These are phyloP conservation scores for Austrofundulus limnaeus DNA, from an alignment of 2,113 vertebrate genomes.

Conservation along the genomic window DNA sequence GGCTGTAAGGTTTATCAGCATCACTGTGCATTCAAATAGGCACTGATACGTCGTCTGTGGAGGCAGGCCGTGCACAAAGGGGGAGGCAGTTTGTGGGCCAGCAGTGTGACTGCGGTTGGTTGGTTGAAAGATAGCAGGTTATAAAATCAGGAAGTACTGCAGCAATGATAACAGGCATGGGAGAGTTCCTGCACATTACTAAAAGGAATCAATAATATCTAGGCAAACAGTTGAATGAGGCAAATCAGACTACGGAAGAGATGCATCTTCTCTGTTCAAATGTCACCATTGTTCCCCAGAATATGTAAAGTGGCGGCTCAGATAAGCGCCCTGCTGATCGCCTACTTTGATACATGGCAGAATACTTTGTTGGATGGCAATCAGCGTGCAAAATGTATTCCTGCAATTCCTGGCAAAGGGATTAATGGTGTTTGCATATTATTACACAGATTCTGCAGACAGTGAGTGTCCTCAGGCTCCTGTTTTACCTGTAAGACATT, in stretches of 20 bases:
- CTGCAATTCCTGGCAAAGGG: constrained; percentile 42
- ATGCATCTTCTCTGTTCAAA: constrained; percentile 32
- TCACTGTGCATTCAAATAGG: constrained; percentile 66
- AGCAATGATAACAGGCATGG: constrained; percentile 41
- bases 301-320: constrained; percentile 64
- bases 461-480: constrained; percentile 35
- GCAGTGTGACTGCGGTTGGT: constrained; percentile 38
- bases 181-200: constrained; percentile 68
- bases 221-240: constrained; percentile 48
- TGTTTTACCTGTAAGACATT: constrained; percentile 34
- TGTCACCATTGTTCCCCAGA: constrained; percentile 52
- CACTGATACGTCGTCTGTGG: constrained; percentile 41
- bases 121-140: constrained; percentile 45
- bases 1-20: constrained; percentile 57
- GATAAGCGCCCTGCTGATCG: constrained; percentile 56
- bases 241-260: constrained; percentile 53
- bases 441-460: constrained; percentile 28
- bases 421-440: constrained; percentile 45
- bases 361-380: constrained; percentile 69
- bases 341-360: constrained; percentile 52
- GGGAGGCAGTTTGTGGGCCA: constrained; percentile 39
- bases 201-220: constrained; percentile 71
- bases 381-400: constrained; percentile 47
- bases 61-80: constrained; percentile 49
- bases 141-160: constrained; percentile 56